Conservation (phyloP, 1,140 invertebrate genomes). For the Drosophila littoralis region DNA sequence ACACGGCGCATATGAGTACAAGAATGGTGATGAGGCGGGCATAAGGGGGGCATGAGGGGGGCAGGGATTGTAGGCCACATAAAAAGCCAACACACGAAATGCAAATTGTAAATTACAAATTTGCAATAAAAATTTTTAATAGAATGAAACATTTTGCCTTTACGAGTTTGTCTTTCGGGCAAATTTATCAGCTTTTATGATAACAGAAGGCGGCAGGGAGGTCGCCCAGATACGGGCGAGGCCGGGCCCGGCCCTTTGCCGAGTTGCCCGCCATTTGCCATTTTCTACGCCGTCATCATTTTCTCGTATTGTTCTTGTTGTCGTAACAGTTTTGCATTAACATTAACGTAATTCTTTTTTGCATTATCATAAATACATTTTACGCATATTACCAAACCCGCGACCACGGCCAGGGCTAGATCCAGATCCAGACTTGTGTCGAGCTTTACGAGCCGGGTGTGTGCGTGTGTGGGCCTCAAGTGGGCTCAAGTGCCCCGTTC, state of each 20-base stretch:
- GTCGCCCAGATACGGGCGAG: too few relatives aligned
- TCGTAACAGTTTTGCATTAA: constrained; percentile 83
- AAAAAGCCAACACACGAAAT: constrained; percentile 80
- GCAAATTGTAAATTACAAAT: constrained; percentile 84
- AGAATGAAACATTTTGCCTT: constrained; percentile 84
- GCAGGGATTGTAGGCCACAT: constrained; percentile 30
- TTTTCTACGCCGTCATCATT: constrained; percentile 70
- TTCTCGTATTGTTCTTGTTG: constrained; percentile 80
- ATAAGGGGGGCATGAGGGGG: not conserved
- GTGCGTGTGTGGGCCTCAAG: constrained; percentile 9
- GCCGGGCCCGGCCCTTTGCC: not conserved
- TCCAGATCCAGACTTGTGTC: constrained; percentile 7
- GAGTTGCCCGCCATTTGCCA: constrained; percentile 22
- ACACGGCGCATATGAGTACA: constrained; percentile 28
- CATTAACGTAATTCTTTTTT: constrained; percentile 83
- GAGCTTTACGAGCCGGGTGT: constrained; percentile 10
- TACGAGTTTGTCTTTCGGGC: constrained; percentile 80
- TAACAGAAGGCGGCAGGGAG: constrained; percentile 46
- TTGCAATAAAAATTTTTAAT: constrained; percentile 84
- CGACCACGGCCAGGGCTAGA: not conserved
- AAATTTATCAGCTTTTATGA: constrained; percentile 84
- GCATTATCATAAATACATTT: constrained; percentile 84
- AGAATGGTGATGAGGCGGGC: not conserved
- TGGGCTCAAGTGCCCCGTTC: constrained; percentile 21
- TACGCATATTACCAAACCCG: constrained; percentile 75